Conservation (phyloP, 2,888 invertebrate genomes). For the Ctenicera cuprea region DNA sequence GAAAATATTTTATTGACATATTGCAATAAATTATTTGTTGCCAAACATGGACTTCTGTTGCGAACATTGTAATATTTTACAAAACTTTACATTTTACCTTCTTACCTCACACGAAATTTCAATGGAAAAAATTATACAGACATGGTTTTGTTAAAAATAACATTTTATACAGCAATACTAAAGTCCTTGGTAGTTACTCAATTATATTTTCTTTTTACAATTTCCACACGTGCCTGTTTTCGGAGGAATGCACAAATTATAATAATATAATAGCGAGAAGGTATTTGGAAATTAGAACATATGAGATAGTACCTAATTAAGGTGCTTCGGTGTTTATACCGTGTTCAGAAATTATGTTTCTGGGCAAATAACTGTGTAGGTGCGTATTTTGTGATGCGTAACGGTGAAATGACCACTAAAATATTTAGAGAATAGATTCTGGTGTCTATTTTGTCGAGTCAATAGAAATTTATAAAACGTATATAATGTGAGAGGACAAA, state of each 20-base stretch:
- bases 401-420: slow-evolving; percentile 4
- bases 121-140: no score
- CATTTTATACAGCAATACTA: not conserved
- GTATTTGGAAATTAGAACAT: slow-evolving; percentile 12
- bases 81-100: no score
- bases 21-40: no score
- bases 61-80: no score
- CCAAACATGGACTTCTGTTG: no score
- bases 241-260: slow-evolving; percentile 20
- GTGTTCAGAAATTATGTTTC: slow-evolving; percentile 21
- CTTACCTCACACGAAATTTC: no score
- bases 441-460: not conserved
- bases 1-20: no score
- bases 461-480: not conserved
- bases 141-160: no score
- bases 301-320: not conserved
- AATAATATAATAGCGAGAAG: not conserved
- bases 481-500: no score
- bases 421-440: not conserved
- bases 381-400: slow-evolving; percentile 14
- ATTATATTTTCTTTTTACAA: not conserved
- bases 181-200: not conserved
- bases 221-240: slow-evolving; percentile 16
- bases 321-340: not conserved
- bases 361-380: slow-evolving; percentile 8